Percentiles rank a stretch among this genome's conserved stretches.
Evolutionary conservation across 1,140 invertebrate species (phyloP).

Genomic region (Drosophila sechellia): DNA sequence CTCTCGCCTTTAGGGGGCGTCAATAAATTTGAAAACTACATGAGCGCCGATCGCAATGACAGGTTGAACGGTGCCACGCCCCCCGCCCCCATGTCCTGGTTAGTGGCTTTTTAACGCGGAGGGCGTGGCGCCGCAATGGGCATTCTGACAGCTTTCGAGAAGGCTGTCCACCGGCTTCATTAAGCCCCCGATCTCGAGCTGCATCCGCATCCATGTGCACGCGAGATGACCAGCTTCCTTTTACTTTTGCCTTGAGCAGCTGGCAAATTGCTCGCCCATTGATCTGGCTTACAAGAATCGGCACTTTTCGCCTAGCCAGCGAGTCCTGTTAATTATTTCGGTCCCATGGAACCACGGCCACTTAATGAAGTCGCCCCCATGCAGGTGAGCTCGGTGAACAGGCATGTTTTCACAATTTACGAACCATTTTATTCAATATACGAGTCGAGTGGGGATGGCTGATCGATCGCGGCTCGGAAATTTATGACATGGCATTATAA

Average conservation of each 20-base stretch:
- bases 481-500: conserved; percentile 82
- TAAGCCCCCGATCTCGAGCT: conserved; percentile 33
- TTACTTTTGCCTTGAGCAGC: conserved; percentile 55
- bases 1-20: conserved; percentile 51
- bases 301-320: conserved; percentile 41
- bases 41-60: conserved; percentile 56
- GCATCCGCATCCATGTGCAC: conserved; percentile 19
- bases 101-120: conserved; percentile 75
- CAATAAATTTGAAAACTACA: conserved; percentile 80
- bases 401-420: conserved; percentile 61
- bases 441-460: conserved; percentile 38
- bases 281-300: conserved; percentile 54
- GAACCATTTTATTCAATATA: conserved; percentile 77
- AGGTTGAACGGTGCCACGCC: conserved; percentile 75
- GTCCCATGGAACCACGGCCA: background rate
- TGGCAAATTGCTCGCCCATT: conserved; percentile 46
- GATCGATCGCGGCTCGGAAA: conserved; percentile 69
- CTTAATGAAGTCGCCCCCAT: conserved; percentile 60
- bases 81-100: conserved; percentile 62
- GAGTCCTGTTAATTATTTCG: conserved; percentile 44
- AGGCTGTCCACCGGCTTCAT: conserved; percentile 59
- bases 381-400: conserved; percentile 10
- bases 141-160: conserved; percentile 67
- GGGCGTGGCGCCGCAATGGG: conserved; percentile 68
- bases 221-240: conserved; percentile 34